These are phyloP conservation scores for Trypoxylus dichotomus DNA, from an alignment of 1,140 invertebrate species.

Conservation along the genomic window DNA sequence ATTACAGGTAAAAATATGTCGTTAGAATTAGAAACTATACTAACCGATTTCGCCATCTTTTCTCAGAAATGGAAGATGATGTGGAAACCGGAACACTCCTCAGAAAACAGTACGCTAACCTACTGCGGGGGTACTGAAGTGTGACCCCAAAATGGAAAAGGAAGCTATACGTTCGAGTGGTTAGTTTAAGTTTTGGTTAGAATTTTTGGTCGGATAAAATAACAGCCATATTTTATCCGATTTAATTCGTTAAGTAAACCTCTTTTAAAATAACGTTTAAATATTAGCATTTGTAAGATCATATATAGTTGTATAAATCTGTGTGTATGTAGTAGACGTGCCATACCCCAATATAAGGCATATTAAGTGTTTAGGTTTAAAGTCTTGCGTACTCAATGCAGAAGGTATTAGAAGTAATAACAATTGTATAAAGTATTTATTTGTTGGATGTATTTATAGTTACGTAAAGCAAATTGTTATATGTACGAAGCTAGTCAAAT, in stretches of 20 bases:
- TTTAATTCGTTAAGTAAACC: no score
- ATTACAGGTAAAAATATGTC: conserved; percentile 58
- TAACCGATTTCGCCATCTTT: conserved; percentile 29
- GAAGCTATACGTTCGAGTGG: conserved; percentile 51
- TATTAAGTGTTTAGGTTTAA: neutral
- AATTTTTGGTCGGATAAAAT: conserved; percentile 28
- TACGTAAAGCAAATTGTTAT: neutral
- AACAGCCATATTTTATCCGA: conserved; percentile 37
- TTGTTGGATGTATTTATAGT: neutral
- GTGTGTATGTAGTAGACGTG: neutral
- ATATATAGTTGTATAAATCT: neutral
- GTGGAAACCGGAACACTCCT: conserved; percentile 50
- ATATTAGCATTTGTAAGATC: neutral
- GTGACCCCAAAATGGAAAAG: conserved; percentile 51
- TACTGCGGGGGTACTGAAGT: conserved; percentile 53
- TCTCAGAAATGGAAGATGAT: conserved; percentile 51
- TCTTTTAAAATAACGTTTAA: neutral
- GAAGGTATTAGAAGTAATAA: conserved; percentile 3
- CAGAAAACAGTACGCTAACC: conserved; percentile 49
- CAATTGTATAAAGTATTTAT: neutral
- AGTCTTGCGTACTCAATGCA: neutral
- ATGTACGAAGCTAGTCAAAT: neutral
- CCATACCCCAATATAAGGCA: conserved; percentile 6
- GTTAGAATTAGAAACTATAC: neutral
- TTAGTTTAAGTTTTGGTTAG: conserved; percentile 46